Base-by-base conservation (phyloP, 1,140 invertebrate species). In the Leptopilina clavipes region DNA sequence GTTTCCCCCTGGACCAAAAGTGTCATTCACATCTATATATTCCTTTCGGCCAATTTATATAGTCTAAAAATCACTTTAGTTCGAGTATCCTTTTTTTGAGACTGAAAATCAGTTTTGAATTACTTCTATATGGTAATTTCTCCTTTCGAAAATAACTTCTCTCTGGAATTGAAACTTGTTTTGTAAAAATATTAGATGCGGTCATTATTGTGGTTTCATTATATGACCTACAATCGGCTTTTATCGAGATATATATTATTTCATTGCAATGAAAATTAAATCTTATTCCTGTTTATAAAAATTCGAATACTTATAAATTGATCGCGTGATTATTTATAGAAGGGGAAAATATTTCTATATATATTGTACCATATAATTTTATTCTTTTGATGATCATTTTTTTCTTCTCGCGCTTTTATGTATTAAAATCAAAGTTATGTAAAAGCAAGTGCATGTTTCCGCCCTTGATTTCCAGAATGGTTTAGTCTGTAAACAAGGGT, bases 401-500 rank as follows among this genome's bases (percentile, higher is more conserved):
- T 54, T 54, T 54, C 17, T 19, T n/a, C n/a, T n/a, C n/a, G n/a
- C 44, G 25, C 25, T 31, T 31, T 31, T 31, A 2, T 31, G 1
- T 48, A n/a, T 52, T 52, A 52, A 65, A 65, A 65, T 65, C 22
- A 14, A 31, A 65, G 59, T 31, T 31, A 37, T 31, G 7, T 31
- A 65, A 65, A 31, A 65, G 22, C 25, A 65, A 12, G 8, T 54
- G 17, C 10, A 18, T 14, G 52, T 54, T 54, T 54, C 52, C 52
- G n/a, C 0, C 22, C 59, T 12, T 25, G 59, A 65, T 31, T 40
- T n/a, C 12, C n/a, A n/a, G n/a, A 65, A 65, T 65, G 25, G 59
- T 14, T 40, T 40, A 5, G 22, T 19, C 18, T 59, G 56, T 65
- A 31, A 65, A 65, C 59, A 65, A 31, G 59, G 59, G 59, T 31